Evolutionary conservation across 2,113 vertebrate genomes (phyloP), one percentile per base, ranked within the genome.

Genomic region (Panthera tigris): DNA sequence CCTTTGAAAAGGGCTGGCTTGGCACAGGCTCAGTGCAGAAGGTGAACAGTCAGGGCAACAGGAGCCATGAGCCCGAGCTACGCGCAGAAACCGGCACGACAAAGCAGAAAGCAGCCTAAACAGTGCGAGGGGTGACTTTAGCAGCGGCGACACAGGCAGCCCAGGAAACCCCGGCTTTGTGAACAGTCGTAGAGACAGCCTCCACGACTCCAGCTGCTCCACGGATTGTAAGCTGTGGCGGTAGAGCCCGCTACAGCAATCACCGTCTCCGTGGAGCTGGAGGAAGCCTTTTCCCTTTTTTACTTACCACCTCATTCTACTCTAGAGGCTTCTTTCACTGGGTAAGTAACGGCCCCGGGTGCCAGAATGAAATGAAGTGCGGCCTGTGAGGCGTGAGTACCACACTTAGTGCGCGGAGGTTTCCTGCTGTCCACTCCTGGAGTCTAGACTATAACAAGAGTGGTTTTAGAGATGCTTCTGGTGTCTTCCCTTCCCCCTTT

Each of bases 1-100:
- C 83, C 74, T 36, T 94, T 97, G 87, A 97, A 98, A 96, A 97
- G 87, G 97, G 95, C 92, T 92, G 80, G 89, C 97, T 92, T 45
- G 15, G 82, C 95, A 29, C 91, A 5, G 80, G 91, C 74, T 97
- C 90, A 55, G n/a, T 3, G 93, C 97, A 96, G 98, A 94, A 36
- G 50, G 93, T 50, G 69, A 94, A 88, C 61, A 79, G 91, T 96
- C 86, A 14, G 89, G 76, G 86, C 55, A 5, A 80, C 94, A 96
- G 96, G 65, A 92, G n/a, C 73, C 0, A 4, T 19, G 73, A 84
- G 91, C 82, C 23, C 0, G 48, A 80, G 94, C 88, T 45, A 81
- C 83, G 33, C 3, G 29, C 65, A 9, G 63, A n/a, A 10, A 63
- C n/a, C 61, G 7, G 61, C 61, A 21, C 61, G 39, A 94, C 45